Evolutionary conservation across 1,140 invertebrate species (phyloP).

Genomic region (Pseudobourletiella spinata): DNA sequence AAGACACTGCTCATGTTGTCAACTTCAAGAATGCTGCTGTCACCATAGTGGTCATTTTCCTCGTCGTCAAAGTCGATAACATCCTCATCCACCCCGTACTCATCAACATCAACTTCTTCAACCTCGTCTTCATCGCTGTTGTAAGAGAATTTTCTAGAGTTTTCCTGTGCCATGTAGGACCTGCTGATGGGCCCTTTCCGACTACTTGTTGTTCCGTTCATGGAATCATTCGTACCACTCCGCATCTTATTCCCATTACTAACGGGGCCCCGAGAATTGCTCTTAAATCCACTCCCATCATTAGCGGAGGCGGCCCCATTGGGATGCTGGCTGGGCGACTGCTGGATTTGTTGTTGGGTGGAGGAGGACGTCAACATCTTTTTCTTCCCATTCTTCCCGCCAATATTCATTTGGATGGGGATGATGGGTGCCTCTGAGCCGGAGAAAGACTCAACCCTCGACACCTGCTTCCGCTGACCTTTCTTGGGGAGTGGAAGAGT

Average conservation of each 20-base stretch:
- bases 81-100: conserved; percentile 36
- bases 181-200: conserved; percentile 38
- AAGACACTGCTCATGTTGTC: conserved; percentile 22
- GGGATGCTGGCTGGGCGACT: not conserved
- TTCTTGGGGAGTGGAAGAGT: not conserved
- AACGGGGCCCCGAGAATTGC: not conserved
- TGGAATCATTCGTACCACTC: not conserved
- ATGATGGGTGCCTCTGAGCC: conserved; percentile 32
- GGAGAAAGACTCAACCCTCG: conserved; percentile 23
- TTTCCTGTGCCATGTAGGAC: conserved; percentile 32
- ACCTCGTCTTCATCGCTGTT: conserved; percentile 44
- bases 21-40: conserved; percentile 25
- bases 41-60: conserved; percentile 32
- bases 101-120: conserved; percentile 40
- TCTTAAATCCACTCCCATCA: not conserved
- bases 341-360: not conserved
- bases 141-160: conserved; percentile 2
- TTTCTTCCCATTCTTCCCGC: conserved; percentile 8
- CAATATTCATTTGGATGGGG: conserved; percentile 22
- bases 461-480: conserved; percentile 1
- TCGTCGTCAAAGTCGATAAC: conserved; percentile 40
- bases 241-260: not conserved
- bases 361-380: not conserved
- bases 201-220: no score
- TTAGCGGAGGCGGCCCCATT: not conserved